Conservation (phyloP, 2,113 vertebrate species). For the Clarias batrachus region DNA sequence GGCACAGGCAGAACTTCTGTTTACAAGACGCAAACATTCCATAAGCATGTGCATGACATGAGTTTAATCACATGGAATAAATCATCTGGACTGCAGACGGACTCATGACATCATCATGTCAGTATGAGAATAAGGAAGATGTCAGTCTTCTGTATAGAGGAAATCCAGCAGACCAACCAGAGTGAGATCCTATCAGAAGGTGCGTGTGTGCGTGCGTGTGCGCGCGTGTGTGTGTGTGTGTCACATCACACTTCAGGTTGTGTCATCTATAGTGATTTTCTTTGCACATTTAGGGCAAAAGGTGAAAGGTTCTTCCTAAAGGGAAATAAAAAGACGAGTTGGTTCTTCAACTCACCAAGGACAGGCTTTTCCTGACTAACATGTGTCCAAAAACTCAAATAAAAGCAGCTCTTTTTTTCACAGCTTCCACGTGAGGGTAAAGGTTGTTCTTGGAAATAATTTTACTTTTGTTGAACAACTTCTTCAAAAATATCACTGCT, state of each 20-base stretch:
- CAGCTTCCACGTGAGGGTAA: not conserved
- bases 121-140: not conserved
- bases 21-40: not conserved
- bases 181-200: not conserved
- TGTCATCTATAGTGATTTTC: not conserved
- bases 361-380: not conserved
- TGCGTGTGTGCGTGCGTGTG: too few relatives aligned
- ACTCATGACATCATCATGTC: not conserved
- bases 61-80: not conserved
- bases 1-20: not conserved
- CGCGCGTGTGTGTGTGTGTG: not conserved
- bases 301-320: not conserved
- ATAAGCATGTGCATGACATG: not conserved
- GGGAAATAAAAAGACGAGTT: not conserved
- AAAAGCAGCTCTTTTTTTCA: not conserved
- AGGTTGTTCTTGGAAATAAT: not conserved
- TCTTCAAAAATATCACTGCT: too few relatives aligned
- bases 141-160: not conserved
- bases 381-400: not conserved
- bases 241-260: not conserved
- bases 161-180: not conserved
- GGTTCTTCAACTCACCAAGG: not conserved
- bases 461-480: not conserved
- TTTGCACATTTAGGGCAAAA: not conserved
- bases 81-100: constrained; percentile 24